Conservation (phyloP, 2,888 invertebrate genomes). For the Pheosia gnoma region DNA sequence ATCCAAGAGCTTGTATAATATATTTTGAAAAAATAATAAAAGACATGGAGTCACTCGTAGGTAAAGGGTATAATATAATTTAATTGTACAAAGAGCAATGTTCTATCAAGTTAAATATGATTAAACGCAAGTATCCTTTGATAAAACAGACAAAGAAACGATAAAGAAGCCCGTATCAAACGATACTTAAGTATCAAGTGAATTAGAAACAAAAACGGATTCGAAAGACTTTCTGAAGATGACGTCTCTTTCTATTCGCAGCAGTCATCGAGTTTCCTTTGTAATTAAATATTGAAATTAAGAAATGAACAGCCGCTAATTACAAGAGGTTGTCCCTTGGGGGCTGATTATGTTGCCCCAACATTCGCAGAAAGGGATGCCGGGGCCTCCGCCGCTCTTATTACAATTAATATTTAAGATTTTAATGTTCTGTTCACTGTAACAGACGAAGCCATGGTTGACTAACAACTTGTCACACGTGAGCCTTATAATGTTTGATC, state of each 20-base stretch:
- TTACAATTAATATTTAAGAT: slow-evolving; percentile 79
- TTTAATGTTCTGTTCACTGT: slow-evolving; percentile 57
- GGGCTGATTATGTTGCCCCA: slow-evolving; percentile 80
- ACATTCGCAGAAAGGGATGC: slow-evolving; percentile 76
- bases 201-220: slow-evolving; percentile 75
- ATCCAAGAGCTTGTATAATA: slow-evolving; percentile 11
- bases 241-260: slow-evolving; percentile 77
- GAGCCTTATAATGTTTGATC: background rate
- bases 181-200: slow-evolving; percentile 54
- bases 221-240: slow-evolving; percentile 77
- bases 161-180: slow-evolving; percentile 66
- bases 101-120: slow-evolving; percentile 33
- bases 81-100: slow-evolving; percentile 15
- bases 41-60: background rate
- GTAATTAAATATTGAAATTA: slow-evolving; percentile 86
- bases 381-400: slow-evolving; percentile 61
- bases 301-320: slow-evolving; percentile 85
- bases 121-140: slow-evolving; percentile 63
- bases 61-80: slow-evolving; percentile 13
- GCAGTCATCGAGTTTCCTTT: slow-evolving; percentile 84
- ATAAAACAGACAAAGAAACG: slow-evolving; percentile 67
- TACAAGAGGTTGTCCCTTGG: slow-evolving; percentile 83
- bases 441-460: background rate
- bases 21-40: background rate
- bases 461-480: background rate